Evolutionary conservation across 2,113 vertebrate genomes (phyloP).

Genomic region (Cercocebus atys): DNA sequence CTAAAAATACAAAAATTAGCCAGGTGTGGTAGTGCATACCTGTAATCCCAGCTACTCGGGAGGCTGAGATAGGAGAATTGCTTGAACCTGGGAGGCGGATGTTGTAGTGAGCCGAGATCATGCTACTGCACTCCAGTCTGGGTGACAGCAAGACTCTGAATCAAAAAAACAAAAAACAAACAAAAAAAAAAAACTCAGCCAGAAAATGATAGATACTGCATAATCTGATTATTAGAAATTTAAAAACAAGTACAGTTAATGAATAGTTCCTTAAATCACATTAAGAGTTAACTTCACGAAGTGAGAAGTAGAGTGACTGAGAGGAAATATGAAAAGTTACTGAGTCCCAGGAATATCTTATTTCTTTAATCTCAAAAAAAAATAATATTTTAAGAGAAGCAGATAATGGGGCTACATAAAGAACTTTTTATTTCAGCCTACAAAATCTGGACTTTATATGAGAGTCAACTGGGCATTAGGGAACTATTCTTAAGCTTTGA

Average conservation of each 20-base stretch:
- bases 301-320: not conserved
- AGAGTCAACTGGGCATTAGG: not conserved
- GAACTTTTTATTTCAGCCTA: not conserved
- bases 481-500: not conserved
- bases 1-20: no score
- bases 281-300: not conserved
- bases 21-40: accelerated
- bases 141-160: no score
- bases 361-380: not conserved
- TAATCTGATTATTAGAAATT: not conserved
- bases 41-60: no score
- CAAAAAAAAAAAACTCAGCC: not conserved
- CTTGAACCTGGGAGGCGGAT: no score
- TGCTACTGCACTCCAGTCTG: no score
- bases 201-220: not conserved
- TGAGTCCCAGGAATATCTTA: not conserved
- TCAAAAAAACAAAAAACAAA: no score
- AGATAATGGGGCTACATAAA: not conserved
- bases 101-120: no score
- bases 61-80: no score
- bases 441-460: not conserved
- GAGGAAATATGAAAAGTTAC: not conserved
- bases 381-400: not conserved
- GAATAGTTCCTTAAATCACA: not conserved
- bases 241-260: not conserved